These are phyloP conservation scores for Aricia agestis DNA, from an alignment of 1,140 invertebrate genomes.

Conservation along the genomic window DNA sequence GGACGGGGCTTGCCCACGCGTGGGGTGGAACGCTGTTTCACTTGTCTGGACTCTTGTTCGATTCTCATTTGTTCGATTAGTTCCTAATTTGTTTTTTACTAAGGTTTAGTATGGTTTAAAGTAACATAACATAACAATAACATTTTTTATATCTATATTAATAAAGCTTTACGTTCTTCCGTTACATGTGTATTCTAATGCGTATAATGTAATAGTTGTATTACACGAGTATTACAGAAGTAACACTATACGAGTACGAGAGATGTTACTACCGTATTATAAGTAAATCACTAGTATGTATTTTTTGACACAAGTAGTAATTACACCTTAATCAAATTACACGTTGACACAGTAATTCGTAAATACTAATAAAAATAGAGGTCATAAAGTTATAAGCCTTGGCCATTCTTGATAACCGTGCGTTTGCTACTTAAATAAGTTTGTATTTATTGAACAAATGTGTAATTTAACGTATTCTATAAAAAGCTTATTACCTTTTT, in stretches of 20 bases:
- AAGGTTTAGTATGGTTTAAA: constrained; percentile 1
- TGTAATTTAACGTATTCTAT: background rate
- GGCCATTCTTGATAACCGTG: no score
- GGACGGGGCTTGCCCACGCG: constrained; percentile 64
- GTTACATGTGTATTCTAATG: background rate
- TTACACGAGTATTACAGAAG: background rate
- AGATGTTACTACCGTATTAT: background rate
- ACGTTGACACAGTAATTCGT: no score
- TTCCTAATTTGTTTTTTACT: constrained; percentile 21
- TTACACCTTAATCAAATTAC: no score
- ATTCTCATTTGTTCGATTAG: constrained; percentile 30
- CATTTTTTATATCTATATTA: no score
- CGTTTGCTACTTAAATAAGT: no score
- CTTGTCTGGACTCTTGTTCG: constrained; percentile 52
- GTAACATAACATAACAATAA: no score
- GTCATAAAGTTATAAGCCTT: no score
- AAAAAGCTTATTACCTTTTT: constrained; percentile 18
- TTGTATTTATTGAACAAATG: background rate
- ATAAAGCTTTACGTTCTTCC: background rate
- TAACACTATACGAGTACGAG: background rate
- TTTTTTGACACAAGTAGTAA: no score
- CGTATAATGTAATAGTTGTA: background rate
- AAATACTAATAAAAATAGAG: no score
- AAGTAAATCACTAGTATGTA: no score
- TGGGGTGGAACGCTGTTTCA: constrained; percentile 51